Conservation (phyloP, 2,113 vertebrate species). For the Narcine bancroftii region DNA sequence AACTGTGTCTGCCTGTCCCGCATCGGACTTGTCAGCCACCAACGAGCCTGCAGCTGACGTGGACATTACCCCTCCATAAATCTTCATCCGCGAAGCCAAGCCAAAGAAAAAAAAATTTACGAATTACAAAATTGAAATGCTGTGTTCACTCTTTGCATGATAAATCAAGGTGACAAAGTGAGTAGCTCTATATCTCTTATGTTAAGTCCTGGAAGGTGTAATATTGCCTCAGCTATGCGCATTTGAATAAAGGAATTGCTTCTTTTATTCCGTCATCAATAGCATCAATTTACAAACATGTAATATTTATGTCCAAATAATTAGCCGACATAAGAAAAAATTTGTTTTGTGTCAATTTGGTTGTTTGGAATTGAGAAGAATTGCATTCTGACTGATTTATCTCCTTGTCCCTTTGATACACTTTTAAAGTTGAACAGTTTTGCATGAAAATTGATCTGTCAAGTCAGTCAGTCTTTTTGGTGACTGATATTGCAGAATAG, state of each 20-base stretch:
- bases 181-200: not conserved
- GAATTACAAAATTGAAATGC: not conserved
- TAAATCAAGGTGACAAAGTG: not conserved
- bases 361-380: not conserved
- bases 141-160: not conserved
- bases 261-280: not conserved
- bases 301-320: not conserved
- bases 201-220: not conserved
- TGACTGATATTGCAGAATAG: not conserved
- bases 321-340: conserved; percentile 1
- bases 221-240: not conserved
- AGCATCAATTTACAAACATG: not conserved
- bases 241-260: not conserved
- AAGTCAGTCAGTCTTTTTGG: not conserved
- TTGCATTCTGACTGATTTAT: not conserved
- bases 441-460: not conserved
- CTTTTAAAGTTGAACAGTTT: not conserved
- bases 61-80: no score
- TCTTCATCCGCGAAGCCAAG: no score
- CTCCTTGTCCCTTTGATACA: not conserved
- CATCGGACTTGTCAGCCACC: no score
- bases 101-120: no score
- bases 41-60: no score
- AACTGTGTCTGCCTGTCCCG: no score
- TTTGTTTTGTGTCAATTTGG: not conserved